Conservation (phyloP, 2,113 vertebrate genomes). For the Cygnus buccinator region DNA sequence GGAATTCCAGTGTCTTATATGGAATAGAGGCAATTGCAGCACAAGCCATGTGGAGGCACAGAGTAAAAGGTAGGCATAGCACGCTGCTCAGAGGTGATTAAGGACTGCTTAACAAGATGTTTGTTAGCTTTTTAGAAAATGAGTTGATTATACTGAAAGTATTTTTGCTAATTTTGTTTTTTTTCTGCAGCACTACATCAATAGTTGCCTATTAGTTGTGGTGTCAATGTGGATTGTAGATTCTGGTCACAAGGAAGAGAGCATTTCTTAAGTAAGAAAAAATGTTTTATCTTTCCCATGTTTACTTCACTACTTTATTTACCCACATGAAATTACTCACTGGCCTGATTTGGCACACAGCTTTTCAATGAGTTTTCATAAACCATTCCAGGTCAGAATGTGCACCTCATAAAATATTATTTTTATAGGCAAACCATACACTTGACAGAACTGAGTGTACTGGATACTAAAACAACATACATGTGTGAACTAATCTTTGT, state of each 20-base stretch:
- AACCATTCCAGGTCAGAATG: not conserved
- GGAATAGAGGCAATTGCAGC: not conserved
- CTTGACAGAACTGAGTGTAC: conserved; percentile 31
- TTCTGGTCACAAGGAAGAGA: not conserved
- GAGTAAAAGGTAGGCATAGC: not conserved
- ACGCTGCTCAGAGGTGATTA: not conserved
- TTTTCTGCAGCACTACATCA: conserved; percentile 1
- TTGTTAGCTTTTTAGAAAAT: not conserved
- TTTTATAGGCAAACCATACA: not conserved
- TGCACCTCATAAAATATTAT: not conserved
- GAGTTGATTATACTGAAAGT: not conserved
- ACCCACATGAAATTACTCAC: not conserved
- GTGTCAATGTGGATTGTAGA: not conserved
- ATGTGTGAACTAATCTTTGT: not conserved
- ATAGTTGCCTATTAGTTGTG: not conserved
- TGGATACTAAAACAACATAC: not conserved
- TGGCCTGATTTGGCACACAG: not conserved
- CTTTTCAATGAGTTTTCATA: not conserved
- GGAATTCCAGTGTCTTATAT: not conserved
- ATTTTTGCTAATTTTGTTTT: not conserved
- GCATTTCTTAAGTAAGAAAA: not conserved
- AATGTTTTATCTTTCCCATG: not conserved
- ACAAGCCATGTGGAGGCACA: not conserved
- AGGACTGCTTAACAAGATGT: not conserved
- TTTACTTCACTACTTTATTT: not conserved